Evolutionary conservation across 1,140 invertebrate species (phyloP).

Genomic region (Caenorhabditis latens): DNA sequence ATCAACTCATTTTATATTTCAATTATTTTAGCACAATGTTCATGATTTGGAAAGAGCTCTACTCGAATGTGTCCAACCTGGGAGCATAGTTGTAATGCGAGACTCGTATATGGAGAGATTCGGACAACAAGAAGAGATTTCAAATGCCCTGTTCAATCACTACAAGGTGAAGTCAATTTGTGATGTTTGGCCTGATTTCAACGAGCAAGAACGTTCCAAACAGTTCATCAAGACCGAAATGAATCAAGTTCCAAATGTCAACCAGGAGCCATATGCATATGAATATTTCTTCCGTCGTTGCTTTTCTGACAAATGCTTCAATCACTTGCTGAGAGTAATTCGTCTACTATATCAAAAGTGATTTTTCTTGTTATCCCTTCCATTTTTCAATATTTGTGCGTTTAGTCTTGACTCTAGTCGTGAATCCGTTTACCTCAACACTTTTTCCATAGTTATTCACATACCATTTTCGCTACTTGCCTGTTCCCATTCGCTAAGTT

Average conservation of each 20-base stretch:
- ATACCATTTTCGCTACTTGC: slow-evolving; percentile 41
- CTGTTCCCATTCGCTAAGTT: not conserved
- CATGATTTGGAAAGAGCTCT: slow-evolving; percentile 41
- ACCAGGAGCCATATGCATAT: slow-evolving; percentile 59
- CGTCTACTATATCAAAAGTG: slow-evolving; percentile 51
- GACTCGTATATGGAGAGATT: slow-evolving; percentile 61
- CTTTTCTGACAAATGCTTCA: slow-evolving; percentile 53
- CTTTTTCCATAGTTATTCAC: slow-evolving; percentile 34
- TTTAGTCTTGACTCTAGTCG: slow-evolving; percentile 41
- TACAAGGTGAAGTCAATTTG: slow-evolving; percentile 58
- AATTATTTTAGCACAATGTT: slow-evolving; percentile 16
- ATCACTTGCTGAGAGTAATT: slow-evolving; percentile 55
- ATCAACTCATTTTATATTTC: not conserved
- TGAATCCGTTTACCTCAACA: slow-evolving; percentile 31
- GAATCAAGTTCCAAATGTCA: slow-evolving; percentile 51
- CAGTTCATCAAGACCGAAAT: slow-evolving; percentile 60
- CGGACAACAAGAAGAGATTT: slow-evolving; percentile 55
- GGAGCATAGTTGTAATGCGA: slow-evolving; percentile 51
- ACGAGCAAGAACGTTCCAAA: slow-evolving; percentile 50
- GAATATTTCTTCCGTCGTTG: slow-evolving; percentile 62
- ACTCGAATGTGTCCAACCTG: slow-evolving; percentile 25
- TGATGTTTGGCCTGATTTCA: slow-evolving; percentile 59
- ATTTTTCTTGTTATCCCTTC: not conserved
- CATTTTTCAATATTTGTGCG: not conserved
- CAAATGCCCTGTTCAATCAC: slow-evolving; percentile 39